Percentiles rank a stretch among this genome's conserved stretches.
Evolutionary conservation across 2,797 vertebrate genomes (phyloP).

Genomic region (Triplophysa yarkandensis): DNA sequence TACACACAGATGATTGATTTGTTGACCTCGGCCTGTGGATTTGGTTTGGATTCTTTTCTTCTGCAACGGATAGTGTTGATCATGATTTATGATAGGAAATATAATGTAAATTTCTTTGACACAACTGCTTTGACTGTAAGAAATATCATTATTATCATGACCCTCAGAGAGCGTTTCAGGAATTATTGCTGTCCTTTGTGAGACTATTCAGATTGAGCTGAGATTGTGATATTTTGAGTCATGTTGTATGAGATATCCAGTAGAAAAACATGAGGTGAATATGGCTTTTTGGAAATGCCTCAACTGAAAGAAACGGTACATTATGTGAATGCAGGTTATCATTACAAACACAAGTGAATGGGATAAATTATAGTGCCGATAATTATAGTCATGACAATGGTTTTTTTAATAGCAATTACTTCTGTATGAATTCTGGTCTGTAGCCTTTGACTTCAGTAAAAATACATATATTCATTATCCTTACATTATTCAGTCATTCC

Average conservation of each 20-base stretch:
- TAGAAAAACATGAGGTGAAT: background rate
- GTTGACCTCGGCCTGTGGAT: slow-evolving; percentile 16
- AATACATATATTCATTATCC: no score
- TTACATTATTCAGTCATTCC: no score
- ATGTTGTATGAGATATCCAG: background rate
- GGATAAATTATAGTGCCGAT: no score
- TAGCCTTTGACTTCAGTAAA: no score
- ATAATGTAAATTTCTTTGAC: background rate
- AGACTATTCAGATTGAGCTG: background rate
- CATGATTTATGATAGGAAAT: slow-evolving; percentile 32
- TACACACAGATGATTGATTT: slow-evolving; percentile 30
- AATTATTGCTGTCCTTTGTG: background rate
- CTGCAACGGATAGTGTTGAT: background rate
- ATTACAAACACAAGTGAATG: background rate
- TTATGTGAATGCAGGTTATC: background rate
- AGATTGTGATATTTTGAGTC: background rate
- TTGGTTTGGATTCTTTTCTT: slow-evolving; percentile 19
- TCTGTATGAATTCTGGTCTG: no score
- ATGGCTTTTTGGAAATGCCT: background rate
- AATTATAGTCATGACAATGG: background rate
- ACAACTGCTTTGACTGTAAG: slow-evolving; percentile 8
- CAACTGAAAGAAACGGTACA: background rate
- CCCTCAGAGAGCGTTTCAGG: background rate
- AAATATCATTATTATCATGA: slow-evolving; percentile 3
- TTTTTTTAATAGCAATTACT: no score